These are phyloP conservation scores for Rhinella marina DNA, from an alignment of 2,797 vertebrate species.

Conservation along the genomic window DNA sequence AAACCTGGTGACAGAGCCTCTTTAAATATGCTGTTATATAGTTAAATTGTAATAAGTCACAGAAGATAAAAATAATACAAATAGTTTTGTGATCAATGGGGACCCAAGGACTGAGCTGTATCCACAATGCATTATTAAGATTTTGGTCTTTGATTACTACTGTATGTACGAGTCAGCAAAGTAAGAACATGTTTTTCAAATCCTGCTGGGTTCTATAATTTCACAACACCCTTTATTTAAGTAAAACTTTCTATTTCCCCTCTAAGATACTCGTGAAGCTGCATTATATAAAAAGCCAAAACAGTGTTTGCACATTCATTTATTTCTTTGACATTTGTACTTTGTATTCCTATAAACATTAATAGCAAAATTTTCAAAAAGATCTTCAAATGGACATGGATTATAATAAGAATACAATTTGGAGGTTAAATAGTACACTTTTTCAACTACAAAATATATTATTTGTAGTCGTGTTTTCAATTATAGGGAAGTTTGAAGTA, in stretches of 20 bases:
- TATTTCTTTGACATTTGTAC: constrained; percentile 16
- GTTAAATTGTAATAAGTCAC: not conserved
- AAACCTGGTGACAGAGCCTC: too few species aligned
- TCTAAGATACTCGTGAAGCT: not conserved
- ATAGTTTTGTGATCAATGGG: not conserved
- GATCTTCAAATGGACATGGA: not conserved
- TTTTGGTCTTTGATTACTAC: not conserved
- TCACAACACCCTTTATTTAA: not conserved
- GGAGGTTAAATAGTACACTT: not conserved
- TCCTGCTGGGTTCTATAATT: not conserved
- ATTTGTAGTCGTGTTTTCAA: not conserved
- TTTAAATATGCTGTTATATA: not conserved
- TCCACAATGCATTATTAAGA: not conserved
- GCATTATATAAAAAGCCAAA: not conserved
- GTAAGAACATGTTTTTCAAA: not conserved
- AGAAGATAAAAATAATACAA: not conserved
- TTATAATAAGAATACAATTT: not conserved
- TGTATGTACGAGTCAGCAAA: not conserved
- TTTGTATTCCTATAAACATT: not conserved
- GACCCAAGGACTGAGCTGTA: not conserved
- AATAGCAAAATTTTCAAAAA: not conserved
- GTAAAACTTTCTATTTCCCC: not conserved
- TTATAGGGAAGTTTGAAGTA: not conserved
- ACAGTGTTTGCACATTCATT: constrained; percentile 1
- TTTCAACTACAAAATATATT: not conserved